These are phyloP conservation scores for Drosophila rubida DNA, from an alignment of 2,888 invertebrate genomes.

Conservation along the genomic window DNA sequence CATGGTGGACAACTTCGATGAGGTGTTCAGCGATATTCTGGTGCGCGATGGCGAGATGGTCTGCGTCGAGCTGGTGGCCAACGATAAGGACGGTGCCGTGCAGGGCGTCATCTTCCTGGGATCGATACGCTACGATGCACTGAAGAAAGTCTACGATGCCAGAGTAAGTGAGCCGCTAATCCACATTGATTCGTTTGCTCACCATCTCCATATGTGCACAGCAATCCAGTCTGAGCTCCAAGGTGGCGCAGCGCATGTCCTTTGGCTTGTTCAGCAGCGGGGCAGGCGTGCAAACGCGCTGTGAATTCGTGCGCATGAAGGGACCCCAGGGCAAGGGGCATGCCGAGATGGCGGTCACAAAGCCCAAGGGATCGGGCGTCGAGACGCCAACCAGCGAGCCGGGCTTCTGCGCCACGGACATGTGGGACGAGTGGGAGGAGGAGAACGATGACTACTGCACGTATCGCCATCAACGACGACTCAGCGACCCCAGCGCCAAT, in stretches of 20 bases:
- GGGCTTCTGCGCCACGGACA: slow-evolving; percentile 92
- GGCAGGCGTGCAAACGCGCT: slow-evolving; percentile 90
- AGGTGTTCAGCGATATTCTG: slow-evolving; percentile 98
- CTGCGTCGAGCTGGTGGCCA: slow-evolving; percentile 98
- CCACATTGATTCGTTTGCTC: background rate
- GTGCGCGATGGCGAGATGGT: slow-evolving; percentile 99
- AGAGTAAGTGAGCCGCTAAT: slow-evolving; percentile 88
- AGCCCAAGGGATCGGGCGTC: slow-evolving; percentile 95
- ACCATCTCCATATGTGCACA: slow-evolving; percentile 77
- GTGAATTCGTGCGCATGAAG: slow-evolving; percentile 99
- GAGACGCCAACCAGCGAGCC: slow-evolving; percentile 98
- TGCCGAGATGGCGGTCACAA: slow-evolving; percentile 99
- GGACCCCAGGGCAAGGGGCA: slow-evolving; percentile 98
- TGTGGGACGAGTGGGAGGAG: slow-evolving; percentile 97
- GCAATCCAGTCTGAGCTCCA: slow-evolving; percentile 96
- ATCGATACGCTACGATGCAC: slow-evolving; percentile 98
- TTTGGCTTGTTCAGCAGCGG: slow-evolving; percentile 94
- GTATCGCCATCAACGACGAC: slow-evolving; percentile 90
- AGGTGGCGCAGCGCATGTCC: slow-evolving; percentile 98
- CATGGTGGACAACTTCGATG: slow-evolving; percentile 99
- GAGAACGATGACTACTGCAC: slow-evolving; percentile 94
- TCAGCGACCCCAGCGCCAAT: slow-evolving; percentile 97
- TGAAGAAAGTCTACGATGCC: slow-evolving; percentile 98
- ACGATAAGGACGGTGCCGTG: slow-evolving; percentile 93
- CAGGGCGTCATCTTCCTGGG: slow-evolving; percentile 98